Evolutionary conservation across 2,797 vertebrate species (phyloP).

Genomic region (Fringilla coelebs): DNA sequence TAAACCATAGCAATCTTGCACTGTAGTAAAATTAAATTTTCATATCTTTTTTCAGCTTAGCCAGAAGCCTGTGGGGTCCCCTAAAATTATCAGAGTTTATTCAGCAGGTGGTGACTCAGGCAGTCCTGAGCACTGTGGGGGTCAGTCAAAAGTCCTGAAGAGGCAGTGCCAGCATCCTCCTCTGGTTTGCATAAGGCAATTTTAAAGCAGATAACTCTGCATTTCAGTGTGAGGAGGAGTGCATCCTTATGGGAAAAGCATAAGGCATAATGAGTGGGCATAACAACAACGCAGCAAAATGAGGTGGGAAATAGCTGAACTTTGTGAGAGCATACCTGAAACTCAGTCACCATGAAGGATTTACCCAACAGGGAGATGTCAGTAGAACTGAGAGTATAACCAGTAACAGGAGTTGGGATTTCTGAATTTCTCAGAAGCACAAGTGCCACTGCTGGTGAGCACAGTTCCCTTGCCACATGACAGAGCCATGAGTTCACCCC

Average conservation of each 20-base stretch:
- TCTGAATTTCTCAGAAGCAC: background rate
- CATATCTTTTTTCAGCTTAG: background rate
- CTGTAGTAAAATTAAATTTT: background rate
- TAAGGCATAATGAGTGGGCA: background rate
- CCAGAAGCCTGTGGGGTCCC: background rate
- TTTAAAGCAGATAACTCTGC: background rate
- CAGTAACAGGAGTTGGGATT: background rate
- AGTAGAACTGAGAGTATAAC: background rate
- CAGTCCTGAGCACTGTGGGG: fast-evolving
- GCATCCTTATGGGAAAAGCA: background rate
- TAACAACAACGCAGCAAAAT: fast-evolving
- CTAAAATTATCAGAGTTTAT: background rate
- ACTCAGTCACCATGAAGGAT: background rate
- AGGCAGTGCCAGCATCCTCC: background rate
- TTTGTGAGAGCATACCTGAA: background rate
- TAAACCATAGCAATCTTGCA: background rate
- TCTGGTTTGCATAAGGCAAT: background rate
- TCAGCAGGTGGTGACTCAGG: background rate
- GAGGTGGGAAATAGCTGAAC: background rate
- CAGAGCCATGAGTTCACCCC: background rate
- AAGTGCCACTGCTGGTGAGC: background rate
- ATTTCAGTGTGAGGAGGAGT: background rate
- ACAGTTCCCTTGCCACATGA: background rate
- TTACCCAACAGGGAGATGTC: background rate
- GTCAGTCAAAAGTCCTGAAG: too few species aligned